Evolutionary conservation across 2,797 vertebrate genomes (phyloP).

Genomic region (Phrynocephalus guinanensis): DNA sequence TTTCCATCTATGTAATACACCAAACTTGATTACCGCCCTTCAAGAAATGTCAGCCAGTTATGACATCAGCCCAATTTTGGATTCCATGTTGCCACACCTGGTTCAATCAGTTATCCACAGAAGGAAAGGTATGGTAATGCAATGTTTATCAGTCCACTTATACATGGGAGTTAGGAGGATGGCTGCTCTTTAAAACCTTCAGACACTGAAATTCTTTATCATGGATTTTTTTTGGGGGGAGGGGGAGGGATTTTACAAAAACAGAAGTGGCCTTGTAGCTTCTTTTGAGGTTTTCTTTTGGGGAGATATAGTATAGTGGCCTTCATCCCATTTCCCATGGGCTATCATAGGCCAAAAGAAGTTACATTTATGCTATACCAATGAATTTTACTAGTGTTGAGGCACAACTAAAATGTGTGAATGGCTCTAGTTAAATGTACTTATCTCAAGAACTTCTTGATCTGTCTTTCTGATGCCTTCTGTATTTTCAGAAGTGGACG

Average conservation of each 20-base stretch:
- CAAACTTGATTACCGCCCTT: conserved; percentile 80
- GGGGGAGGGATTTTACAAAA: no score
- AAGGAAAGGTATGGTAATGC: conserved; percentile 66
- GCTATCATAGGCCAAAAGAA: background rate
- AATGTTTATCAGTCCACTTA: accelerated
- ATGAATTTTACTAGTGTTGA: background rate
- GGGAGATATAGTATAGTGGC: no score
- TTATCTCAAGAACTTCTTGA: background rate
- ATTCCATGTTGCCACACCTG: conserved; percentile 88
- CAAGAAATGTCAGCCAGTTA: conserved; percentile 81
- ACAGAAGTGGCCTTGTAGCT: no score
- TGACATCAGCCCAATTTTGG: conserved; percentile 86
- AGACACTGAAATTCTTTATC: no score
- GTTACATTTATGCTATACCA: background rate
- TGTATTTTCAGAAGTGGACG: conserved; percentile 60
- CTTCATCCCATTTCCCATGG: background rate
- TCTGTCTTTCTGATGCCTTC: background rate
- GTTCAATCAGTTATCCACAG: conserved; percentile 70
- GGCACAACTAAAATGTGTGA: background rate
- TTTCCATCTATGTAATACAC: conserved; percentile 77
- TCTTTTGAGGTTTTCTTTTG: no score
- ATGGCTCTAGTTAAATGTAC: background rate
- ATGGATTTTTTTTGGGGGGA: no score
- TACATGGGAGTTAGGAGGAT: background rate
- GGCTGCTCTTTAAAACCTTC: no score